Conservation (phyloP, 2,888 invertebrate species). For the Malthinus flaveolus region DNA sequence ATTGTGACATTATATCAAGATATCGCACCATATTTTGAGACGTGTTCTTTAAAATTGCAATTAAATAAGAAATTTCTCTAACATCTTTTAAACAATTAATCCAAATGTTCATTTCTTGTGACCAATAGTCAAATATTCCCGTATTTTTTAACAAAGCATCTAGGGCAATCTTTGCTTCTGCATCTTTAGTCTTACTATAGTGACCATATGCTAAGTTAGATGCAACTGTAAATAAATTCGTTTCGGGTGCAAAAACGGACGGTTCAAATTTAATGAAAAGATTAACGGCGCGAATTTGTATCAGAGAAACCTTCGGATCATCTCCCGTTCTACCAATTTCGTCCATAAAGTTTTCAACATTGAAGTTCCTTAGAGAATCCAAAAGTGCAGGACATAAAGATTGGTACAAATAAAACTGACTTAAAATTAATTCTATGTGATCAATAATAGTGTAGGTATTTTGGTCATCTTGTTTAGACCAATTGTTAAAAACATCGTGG, state of each 20-base stretch:
- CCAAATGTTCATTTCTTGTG: slow-evolving; percentile 60
- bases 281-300: slow-evolving; percentile 54
- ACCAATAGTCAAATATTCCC: slow-evolving; percentile 66
- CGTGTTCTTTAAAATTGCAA: slow-evolving; percentile 13
- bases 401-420: slow-evolving; percentile 60
- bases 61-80: background rate
- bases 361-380: slow-evolving; percentile 41
- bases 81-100: slow-evolving; percentile 20
- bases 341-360: slow-evolving; percentile 31
- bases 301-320: slow-evolving; percentile 1
- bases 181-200: slow-evolving; percentile 52
- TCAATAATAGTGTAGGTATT: slow-evolving; percentile 36
- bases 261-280: slow-evolving; percentile 51
- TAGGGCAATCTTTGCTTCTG: slow-evolving; percentile 48
- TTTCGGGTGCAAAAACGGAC: slow-evolving; percentile 45
- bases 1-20: background rate
- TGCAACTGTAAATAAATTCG: slow-evolving; percentile 39
- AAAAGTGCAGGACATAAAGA: slow-evolving; percentile 60
- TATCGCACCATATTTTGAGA: slow-evolving; percentile 23
- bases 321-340: slow-evolving; percentile 5
- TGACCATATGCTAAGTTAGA: slow-evolving; percentile 47
- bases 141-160: slow-evolving; percentile 64
- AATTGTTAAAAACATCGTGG: slow-evolving; percentile 46
- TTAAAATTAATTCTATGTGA: slow-evolving; percentile 54
- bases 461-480: slow-evolving; percentile 37